Percentiles rank a stretch among this genome's conserved stretches.
These are phyloP conservation scores for Apostichopus leukothele DNA, from an alignment of 53 echinoderm and acorn worm genomes.

Conservation along the genomic window DNA sequence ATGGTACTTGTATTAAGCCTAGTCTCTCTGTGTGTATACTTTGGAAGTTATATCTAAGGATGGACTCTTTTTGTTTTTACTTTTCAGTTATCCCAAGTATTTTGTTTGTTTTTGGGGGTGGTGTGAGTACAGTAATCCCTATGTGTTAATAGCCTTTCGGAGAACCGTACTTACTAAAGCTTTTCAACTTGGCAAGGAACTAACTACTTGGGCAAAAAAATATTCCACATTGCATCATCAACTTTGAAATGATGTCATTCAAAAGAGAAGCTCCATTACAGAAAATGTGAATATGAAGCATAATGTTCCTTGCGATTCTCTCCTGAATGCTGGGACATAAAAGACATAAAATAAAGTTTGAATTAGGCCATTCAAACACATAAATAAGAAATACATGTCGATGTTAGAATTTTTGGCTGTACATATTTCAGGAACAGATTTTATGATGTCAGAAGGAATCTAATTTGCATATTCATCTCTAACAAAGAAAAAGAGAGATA, in stretches of 20 bases:
- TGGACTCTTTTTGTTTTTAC: not conserved
- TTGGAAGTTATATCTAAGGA: not conserved
- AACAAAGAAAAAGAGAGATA: not conserved
- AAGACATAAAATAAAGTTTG: not conserved
- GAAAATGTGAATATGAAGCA: not conserved
- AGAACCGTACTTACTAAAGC: not conserved
- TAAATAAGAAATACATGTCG: not conserved
- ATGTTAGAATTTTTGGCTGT: slow-evolving; percentile 13
- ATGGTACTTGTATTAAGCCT: slow-evolving; percentile 15
- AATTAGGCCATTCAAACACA: not conserved
- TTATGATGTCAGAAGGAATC: slow-evolving; percentile 15
- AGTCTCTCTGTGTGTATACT: slow-evolving; percentile 12
- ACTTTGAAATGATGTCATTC: not conserved
- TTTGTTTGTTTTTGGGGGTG: not conserved
- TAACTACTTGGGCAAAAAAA: not conserved
- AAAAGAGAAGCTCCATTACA: not conserved
- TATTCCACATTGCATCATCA: not conserved
- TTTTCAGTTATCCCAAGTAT: not conserved
- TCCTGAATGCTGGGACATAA: not conserved
- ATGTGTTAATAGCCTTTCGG: not conserved
- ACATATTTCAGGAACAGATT: slow-evolving; percentile 42
- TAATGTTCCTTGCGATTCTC: not conserved
- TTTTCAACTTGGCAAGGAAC: not conserved
- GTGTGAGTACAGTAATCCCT: not conserved
- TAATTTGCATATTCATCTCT: slow-evolving; percentile 14